Evolutionary conservation across 2,797 vertebrate species (phyloP).

Genomic region (Heteromormyrus szaboi): DNA sequence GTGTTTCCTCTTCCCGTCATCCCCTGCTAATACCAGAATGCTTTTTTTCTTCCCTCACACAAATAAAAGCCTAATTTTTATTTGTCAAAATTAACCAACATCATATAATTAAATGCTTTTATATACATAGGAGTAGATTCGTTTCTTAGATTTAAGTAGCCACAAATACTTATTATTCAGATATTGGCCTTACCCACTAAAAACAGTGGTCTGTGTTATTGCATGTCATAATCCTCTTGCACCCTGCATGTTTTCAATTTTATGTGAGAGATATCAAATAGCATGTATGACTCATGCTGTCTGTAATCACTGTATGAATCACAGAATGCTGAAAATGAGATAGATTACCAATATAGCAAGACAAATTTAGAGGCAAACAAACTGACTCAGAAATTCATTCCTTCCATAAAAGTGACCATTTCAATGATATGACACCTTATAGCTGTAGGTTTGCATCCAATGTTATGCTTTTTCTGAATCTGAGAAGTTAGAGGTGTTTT

Average conservation of each 20-base stretch:
- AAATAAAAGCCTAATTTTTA: neutral
- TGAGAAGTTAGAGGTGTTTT: neutral
- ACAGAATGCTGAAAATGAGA: neutral
- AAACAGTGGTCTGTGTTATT: neutral
- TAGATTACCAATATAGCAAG: conserved; percentile 9
- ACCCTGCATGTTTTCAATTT: neutral
- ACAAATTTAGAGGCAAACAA: neutral
- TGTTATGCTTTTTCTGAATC: neutral
- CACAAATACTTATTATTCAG: neutral
- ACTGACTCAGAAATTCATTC: neutral
- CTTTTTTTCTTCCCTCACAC: neutral
- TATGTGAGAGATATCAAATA: neutral
- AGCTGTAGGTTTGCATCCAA: neutral
- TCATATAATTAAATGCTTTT: neutral
- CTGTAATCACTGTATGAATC: conserved; percentile 1
- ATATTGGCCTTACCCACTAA: neutral
- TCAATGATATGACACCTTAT: neutral
- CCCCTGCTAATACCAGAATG: neutral
- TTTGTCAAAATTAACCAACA: neutral
- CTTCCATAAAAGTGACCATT: neutral
- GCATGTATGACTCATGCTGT: conserved; percentile 1
- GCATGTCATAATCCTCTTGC: neutral
- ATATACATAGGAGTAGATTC: neutral
- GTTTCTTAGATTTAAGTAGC: neutral
- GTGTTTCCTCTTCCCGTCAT: neutral